Percentiles rank a stretch among this genome's conserved stretches.
phyloP scores from a whole-genome alignment of 2,888 invertebrate genomes.

The Bedellia somnulentella region DNA sequence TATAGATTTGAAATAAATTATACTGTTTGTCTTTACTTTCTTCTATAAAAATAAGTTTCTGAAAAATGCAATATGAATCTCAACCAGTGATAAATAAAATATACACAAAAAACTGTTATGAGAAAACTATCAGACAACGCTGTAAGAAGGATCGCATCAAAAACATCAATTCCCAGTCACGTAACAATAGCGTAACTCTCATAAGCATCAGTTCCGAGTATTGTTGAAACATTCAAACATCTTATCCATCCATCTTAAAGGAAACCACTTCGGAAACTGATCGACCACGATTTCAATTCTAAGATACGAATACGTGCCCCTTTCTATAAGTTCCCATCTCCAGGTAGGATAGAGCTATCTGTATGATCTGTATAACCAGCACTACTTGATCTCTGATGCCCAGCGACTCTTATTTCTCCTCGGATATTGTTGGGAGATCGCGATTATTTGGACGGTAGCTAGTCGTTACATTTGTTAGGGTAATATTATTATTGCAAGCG shows the following conservation, averaged over 20 bases:
- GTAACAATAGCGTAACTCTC: not conserved
- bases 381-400: not conserved
- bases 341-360: slow-evolving; percentile 1
- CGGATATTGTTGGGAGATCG: too few species aligned
- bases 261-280: slow-evolving; percentile 19
- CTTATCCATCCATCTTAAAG: slow-evolving; percentile 7
- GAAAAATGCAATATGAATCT: too few species aligned
- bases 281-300: slow-evolving; percentile 23
- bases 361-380: not conserved
- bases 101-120: too few species aligned
- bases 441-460: not conserved
- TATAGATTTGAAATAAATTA: too few species aligned
- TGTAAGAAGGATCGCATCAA: not conserved
- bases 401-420: too few species aligned
- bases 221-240: slow-evolving; percentile 2
- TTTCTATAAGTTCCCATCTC: not conserved
- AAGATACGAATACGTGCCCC: slow-evolving; percentile 17
- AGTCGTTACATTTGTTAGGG: slow-evolving; percentile 4
- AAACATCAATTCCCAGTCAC: not conserved
- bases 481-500: slow-evolving; percentile 6
- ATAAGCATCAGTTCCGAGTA: not conserved
- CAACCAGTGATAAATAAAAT: too few species aligned
- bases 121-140: too few species aligned
- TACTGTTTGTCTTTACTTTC: too few species aligned
- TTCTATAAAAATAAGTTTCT: too few species aligned